Conservation (phyloP, 2,113 vertebrate species). For the Ariopsis seemanni region DNA sequence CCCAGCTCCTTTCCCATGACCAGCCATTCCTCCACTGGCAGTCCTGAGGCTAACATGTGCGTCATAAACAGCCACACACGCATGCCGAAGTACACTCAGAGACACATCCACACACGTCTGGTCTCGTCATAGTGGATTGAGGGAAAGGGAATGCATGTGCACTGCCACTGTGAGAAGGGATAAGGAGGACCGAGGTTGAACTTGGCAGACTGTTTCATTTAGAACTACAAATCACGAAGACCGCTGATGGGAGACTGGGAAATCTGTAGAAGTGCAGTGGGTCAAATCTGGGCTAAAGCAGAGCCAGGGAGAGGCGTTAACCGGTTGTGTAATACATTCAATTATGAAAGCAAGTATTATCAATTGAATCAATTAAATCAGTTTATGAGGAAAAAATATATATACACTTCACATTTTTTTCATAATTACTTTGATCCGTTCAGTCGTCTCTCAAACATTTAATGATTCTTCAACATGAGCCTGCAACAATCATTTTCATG, state of each 20-base stretch:
- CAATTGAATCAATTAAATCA: neutral
- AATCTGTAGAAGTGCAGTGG: slow-evolving; percentile 29
- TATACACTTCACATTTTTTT: neutral
- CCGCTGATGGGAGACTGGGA: slow-evolving; percentile 41
- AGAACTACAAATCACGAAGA: slow-evolving; percentile 37
- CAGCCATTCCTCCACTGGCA: slow-evolving; percentile 42
- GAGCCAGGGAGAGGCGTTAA: neutral
- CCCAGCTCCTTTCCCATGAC: slow-evolving; percentile 46
- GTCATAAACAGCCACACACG: slow-evolving; percentile 48
- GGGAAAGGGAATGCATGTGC: slow-evolving; percentile 22
- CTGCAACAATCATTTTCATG: neutral
- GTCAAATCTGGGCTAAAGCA: slow-evolving; percentile 1
- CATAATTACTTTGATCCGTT: neutral
- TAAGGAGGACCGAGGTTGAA: slow-evolving; percentile 25
- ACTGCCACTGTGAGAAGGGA: slow-evolving; percentile 19
- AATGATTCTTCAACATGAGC: neutral
- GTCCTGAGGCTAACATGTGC: slow-evolving; percentile 41
- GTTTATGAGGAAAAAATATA: neutral
- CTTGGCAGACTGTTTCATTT: slow-evolving; percentile 26
- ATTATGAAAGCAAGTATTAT: neutral
- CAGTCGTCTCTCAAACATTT: too few species aligned
- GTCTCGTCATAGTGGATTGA: slow-evolving; percentile 34
- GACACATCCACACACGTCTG: slow-evolving; percentile 42
- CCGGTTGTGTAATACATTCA: slow-evolving; percentile 2
- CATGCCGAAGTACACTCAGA: neutral